Conservation (phyloP, 2,888 invertebrate species). For the Odontomyia ornata region DNA sequence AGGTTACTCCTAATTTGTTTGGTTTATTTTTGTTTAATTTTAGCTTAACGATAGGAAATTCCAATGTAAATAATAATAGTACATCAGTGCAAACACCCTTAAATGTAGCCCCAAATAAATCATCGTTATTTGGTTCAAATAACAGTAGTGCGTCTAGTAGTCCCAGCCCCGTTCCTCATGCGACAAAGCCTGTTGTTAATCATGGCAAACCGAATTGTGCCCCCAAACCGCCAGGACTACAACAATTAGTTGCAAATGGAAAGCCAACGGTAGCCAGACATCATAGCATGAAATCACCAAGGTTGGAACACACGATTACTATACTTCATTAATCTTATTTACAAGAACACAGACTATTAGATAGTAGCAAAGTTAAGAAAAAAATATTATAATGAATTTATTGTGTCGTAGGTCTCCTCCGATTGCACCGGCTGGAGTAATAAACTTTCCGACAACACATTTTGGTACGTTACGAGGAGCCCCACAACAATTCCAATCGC, state of each 20-base stretch:
- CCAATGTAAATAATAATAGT: conserved; percentile 61
- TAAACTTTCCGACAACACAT: conserved; percentile 59
- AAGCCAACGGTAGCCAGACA: conserved; percentile 72
- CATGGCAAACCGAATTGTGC: conserved; percentile 85
- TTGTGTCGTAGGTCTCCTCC: conserved; percentile 61
- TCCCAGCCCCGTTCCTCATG: conserved; percentile 39
- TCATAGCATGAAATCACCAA: conserved; percentile 85
- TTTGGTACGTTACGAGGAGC: conserved; percentile 63
- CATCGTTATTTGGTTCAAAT: conserved; percentile 58
- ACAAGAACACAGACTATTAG: background rate
- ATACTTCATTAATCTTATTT: conserved; percentile 1
- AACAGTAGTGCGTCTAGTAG: conserved; percentile 44
- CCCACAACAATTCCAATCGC: conserved; percentile 58
- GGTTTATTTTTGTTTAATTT: conserved; percentile 42
- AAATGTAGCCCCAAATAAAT: conserved; percentile 61
- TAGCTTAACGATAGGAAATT: conserved; percentile 63
- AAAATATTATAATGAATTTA: background rate
- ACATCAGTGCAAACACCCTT: conserved; percentile 52
- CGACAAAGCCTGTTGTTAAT: conserved; percentile 64
- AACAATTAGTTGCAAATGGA: conserved; percentile 61
- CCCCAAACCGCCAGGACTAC: conserved; percentile 79
- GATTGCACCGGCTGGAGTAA: conserved; percentile 58
- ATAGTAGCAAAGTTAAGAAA: background rate
- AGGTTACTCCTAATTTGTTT: background rate
- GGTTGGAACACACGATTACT: conserved; percentile 63